phyloP scores from a whole-genome alignment of 2,113 vertebrate genomes.

The Panthera leo region DNA sequence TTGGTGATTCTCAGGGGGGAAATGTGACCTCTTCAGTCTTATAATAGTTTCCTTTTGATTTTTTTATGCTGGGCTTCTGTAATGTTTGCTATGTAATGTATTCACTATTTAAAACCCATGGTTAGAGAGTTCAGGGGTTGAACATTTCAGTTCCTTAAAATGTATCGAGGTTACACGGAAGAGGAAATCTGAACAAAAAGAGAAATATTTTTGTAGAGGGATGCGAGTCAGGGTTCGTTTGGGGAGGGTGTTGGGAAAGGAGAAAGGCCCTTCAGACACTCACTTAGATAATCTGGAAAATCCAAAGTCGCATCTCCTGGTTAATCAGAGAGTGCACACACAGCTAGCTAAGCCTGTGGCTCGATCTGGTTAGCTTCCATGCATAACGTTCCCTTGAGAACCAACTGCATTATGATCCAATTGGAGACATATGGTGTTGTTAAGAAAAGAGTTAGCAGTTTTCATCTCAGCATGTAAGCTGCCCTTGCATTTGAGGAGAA shows the following conservation, averaged over 20 bases:
- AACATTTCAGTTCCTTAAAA: neutral
- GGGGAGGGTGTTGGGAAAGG: neutral
- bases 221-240: neutral
- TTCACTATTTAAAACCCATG: neutral
- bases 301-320: neutral
- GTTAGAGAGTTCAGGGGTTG: neutral
- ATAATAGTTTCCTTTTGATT: neutral
- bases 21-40: neutral
- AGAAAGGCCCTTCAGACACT: neutral
- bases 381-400: neutral
- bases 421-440: constrained; percentile 76
- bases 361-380: constrained; percentile 17
- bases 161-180: neutral
- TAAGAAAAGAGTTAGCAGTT: constrained; percentile 71
- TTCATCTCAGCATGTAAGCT: constrained; percentile 74
- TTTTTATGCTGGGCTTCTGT: neutral
- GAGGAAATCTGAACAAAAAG: neutral
- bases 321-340: neutral
- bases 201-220: neutral
- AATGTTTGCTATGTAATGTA: neutral
- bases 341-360: neutral
- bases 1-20: neutral
- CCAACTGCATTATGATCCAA: constrained; percentile 38
- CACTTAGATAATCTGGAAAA: neutral
- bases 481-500: constrained; percentile 67